Evolutionary conservation across 2,113 vertebrate genomes (phyloP).

Genomic region (Phocoena sinus): DNA sequence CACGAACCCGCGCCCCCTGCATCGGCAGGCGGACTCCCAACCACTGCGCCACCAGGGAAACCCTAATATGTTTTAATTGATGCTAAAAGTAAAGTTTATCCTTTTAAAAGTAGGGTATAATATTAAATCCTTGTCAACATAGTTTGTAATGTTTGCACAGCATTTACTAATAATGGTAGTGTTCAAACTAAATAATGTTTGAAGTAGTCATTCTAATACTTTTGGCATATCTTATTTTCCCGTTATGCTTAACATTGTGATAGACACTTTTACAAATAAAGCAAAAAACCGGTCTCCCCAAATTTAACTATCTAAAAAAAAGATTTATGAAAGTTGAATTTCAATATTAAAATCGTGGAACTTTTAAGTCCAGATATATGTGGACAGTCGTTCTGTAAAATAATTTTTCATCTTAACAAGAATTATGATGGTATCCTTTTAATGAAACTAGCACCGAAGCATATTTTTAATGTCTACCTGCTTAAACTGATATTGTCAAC

Average conservation of each 20-base stretch:
- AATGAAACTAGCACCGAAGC: not conserved
- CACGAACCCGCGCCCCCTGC: too few relatives aligned
- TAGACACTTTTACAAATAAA: not conserved
- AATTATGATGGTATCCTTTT: not conserved
- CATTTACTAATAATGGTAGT: not conserved
- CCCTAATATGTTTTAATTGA: not conserved
- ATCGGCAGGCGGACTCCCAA: too few relatives aligned
- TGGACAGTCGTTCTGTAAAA: not conserved
- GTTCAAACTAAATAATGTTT: not conserved
- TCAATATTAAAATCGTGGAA: not conserved
- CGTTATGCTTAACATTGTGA: not conserved
- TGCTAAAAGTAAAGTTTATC: not conserved
- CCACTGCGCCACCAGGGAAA: too few relatives aligned
- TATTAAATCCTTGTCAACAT: not conserved
- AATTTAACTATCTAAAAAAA: not conserved
- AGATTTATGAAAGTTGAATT: not conserved
- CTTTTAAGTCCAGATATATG: not conserved
- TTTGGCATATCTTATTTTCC: not conserved
- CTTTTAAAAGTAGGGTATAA: not conserved
- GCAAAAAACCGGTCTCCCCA: not conserved
- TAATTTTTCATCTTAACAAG: not conserved
- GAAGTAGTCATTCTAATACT: not conserved
- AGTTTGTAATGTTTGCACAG: not conserved
- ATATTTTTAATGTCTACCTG: not conserved
- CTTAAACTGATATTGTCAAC: not conserved